Evolutionary conservation across 92 coral and sea anemone genomes (phyloP).

Genomic region (Siderastrea radians): DNA sequence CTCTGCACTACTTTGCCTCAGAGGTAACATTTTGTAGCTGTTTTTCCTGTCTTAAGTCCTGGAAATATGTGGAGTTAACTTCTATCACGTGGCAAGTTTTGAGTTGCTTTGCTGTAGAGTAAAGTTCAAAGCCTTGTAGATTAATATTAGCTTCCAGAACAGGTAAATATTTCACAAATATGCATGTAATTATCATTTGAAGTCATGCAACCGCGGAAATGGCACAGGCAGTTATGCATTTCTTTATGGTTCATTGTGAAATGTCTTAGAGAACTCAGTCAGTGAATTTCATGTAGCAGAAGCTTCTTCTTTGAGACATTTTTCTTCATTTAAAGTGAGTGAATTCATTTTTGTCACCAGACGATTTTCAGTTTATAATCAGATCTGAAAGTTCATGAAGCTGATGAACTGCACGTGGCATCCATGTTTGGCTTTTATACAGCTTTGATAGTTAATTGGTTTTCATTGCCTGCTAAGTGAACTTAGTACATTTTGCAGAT

Average conservation of each 20-base stretch:
- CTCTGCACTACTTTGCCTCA: neutral
- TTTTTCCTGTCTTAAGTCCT: neutral
- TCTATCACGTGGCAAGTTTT: conserved; percentile 11
- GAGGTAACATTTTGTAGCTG: neutral
- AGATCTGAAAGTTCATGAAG: neutral
- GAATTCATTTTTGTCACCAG: neutral
- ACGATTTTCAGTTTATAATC: neutral
- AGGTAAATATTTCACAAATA: conserved; percentile 20
- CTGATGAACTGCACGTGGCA: neutral
- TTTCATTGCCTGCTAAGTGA: too few relatives aligned
- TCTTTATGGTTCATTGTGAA: neutral
- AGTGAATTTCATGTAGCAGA: neutral
- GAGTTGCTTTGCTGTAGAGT: neutral
- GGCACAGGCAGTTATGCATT: conserved; percentile 18
- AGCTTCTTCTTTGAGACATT: neutral
- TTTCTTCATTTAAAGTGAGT: neutral
- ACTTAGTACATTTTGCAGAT: too few relatives aligned
- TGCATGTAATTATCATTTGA: conserved; percentile 30
- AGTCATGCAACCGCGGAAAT: conserved; percentile 22
- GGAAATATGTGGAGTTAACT: neutral
- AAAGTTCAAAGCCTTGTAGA: neutral
- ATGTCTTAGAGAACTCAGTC: neutral
- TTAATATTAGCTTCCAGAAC: neutral
- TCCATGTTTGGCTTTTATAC: neutral
- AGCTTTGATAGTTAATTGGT: too few relatives aligned